These are phyloP conservation scores for Catharus minimus DNA, from an alignment of 2,113 vertebrate species.

Conservation along the genomic window DNA sequence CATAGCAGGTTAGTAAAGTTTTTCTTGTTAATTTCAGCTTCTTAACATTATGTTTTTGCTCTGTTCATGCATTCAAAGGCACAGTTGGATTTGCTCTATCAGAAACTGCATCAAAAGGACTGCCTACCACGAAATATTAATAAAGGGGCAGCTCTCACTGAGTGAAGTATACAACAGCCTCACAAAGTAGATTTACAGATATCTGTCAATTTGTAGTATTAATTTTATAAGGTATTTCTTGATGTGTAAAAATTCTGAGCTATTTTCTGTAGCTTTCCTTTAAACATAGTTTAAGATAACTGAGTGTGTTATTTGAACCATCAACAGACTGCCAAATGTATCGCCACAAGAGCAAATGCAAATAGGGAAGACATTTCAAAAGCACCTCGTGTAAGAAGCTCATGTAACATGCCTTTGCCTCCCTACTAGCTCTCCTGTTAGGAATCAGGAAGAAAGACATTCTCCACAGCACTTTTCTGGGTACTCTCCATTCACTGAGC, in stretches of 20 bases:
- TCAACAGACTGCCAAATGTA: neutral
- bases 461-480: neutral
- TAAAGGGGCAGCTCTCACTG: neutral
- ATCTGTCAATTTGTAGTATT: neutral
- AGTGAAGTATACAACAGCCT: neutral
- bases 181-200: neutral
- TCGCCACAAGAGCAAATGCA: neutral
- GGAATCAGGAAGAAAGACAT: neutral
- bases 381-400: neutral
- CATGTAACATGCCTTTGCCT: neutral
- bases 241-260: neutral
- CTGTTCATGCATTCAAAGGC: neutral
- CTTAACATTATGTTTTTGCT: neutral
- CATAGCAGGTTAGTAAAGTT: neutral
- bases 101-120: neutral
- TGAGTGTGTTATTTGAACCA: neutral
- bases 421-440: neutral
- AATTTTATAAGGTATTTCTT: neutral
- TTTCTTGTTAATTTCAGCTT: slow-evolving; percentile 8
- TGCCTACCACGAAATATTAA: neutral
- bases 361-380: slow-evolving; percentile 22
- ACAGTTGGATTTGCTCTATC: neutral
- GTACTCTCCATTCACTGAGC: neutral
- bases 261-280: neutral
- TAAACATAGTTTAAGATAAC: neutral